These are phyloP conservation scores for Grantiella picta DNA, from an alignment of 2,113 vertebrate species.

Conservation along the genomic window DNA sequence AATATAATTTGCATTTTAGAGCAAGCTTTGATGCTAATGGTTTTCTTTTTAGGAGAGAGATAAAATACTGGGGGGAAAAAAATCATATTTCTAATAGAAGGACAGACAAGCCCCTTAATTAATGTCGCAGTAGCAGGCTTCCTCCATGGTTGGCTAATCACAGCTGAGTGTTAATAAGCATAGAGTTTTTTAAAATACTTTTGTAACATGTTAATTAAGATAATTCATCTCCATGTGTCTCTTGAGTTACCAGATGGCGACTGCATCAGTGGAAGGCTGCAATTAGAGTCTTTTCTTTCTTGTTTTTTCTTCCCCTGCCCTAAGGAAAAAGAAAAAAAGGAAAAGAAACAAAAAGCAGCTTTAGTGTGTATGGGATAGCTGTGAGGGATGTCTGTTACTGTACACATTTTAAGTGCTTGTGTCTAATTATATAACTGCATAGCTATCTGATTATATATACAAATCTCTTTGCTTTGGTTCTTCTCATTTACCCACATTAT, in stretches of 20 bases:
- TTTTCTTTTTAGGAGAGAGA: constrained; percentile 12
- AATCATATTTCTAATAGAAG: constrained; percentile 38
- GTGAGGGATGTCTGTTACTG: constrained; percentile 64
- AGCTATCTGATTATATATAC: constrained; percentile 69
- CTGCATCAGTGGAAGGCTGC: constrained; percentile 69
- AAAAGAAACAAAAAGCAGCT: neutral
- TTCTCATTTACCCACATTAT: constrained; percentile 46
- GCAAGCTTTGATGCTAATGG: neutral
- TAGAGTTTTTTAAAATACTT: constrained; percentile 57
- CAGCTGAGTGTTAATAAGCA: constrained; percentile 66
- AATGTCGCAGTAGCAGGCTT: constrained; percentile 32
- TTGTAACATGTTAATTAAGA: constrained; percentile 78
- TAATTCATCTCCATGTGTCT: constrained; percentile 71
- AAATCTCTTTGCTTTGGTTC: constrained; percentile 50
- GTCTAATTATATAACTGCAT: constrained; percentile 72
- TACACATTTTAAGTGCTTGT: constrained; percentile 59
- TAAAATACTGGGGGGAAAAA: neutral
- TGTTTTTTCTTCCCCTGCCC: constrained; percentile 27
- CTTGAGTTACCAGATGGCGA: constrained; percentile 75
- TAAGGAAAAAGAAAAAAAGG: neutral
- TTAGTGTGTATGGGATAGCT: constrained; percentile 57
- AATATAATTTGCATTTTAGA: constrained; percentile 33
- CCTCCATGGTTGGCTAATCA: constrained; percentile 54
- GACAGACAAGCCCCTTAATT: constrained; percentile 55
- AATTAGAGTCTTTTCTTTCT: constrained; percentile 74